Evolutionary conservation across 1,140 invertebrate genomes (phyloP).

Genomic region (Drosophila kepulauana): DNA sequence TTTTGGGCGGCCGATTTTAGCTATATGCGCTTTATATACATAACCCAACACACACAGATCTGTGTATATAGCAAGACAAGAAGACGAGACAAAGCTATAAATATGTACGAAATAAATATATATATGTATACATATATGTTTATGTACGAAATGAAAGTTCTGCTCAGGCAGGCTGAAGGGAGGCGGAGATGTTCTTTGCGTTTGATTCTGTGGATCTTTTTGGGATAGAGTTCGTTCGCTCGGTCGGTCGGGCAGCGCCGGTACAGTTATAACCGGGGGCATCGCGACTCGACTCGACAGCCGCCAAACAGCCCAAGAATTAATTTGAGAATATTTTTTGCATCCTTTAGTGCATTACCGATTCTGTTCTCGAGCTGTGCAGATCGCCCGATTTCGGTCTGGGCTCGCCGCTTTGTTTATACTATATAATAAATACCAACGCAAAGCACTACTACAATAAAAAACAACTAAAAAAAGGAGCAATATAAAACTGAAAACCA

Average conservation of each 20-base stretch:
- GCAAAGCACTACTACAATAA: constrained; percentile 16
- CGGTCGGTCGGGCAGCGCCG: constrained; percentile 30
- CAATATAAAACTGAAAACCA: constrained; percentile 13
- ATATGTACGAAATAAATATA: constrained; percentile 63
- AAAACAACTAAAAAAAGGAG: constrained; percentile 27
- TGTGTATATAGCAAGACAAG: constrained; percentile 62
- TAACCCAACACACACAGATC: constrained; percentile 4
- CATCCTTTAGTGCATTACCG: constrained; percentile 85
- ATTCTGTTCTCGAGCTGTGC: constrained; percentile 81
- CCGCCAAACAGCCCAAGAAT: constrained; percentile 42
- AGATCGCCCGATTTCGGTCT: constrained; percentile 73
- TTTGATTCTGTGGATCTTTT: constrained; percentile 36
- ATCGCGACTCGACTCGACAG: constrained; percentile 12
- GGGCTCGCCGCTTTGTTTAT: constrained; percentile 56
- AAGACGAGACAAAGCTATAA: constrained; percentile 81
- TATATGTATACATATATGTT: constrained; percentile 25
- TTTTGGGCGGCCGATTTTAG: constrained; percentile 62
- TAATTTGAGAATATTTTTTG: constrained; percentile 83
- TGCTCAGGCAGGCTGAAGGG: constrained; percentile 7
- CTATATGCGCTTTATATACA: constrained; percentile 39
- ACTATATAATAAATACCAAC: constrained; percentile 31
- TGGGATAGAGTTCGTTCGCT: constrained; percentile 28
- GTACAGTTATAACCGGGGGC: constrained; percentile 63
- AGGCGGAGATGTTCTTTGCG: constrained; percentile 22
- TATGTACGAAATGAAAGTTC: constrained; percentile 72